These are phyloP conservation scores for Antheraea yamamai DNA, from an alignment of 2,888 invertebrate genomes.

Conservation along the genomic window DNA sequence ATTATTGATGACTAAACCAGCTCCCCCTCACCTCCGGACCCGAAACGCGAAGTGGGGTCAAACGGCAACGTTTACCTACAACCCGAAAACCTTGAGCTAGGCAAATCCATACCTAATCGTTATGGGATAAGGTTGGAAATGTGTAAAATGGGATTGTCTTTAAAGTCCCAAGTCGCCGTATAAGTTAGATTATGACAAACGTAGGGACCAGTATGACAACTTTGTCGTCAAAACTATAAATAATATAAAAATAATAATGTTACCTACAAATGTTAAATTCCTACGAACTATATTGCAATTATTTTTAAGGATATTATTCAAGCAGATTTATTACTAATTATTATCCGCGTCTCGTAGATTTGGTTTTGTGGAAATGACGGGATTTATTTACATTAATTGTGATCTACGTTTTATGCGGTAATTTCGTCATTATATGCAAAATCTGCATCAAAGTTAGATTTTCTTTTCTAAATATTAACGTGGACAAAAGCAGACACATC, in stretches of 20 bases:
- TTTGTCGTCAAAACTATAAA: not conserved
- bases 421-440: too few species aligned
- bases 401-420: too few species aligned
- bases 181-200: constrained; percentile 26
- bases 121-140: constrained; percentile 34
- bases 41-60: constrained; percentile 79
- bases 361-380: too few species aligned
- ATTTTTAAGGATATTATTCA: too few species aligned
- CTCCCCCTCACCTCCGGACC: constrained; percentile 58
- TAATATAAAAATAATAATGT: not conserved
- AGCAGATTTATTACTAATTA: too few species aligned
- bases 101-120: constrained; percentile 24
- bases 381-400: too few species aligned
- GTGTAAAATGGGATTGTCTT: constrained; percentile 22
- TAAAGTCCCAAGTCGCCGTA: constrained; percentile 46
- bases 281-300: not conserved
- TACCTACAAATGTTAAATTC: not conserved
- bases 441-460: too few species aligned
- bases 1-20: constrained; percentile 79
- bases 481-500: too few species aligned
- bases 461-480: too few species aligned
- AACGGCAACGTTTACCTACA: constrained; percentile 67
- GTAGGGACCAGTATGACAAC: constrained; percentile 23
- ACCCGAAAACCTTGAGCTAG: constrained; percentile 31
- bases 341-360: too few species aligned